Evolutionary conservation across 1,140 invertebrate species (phyloP).

Genomic region (Lepidostoma basale): DNA sequence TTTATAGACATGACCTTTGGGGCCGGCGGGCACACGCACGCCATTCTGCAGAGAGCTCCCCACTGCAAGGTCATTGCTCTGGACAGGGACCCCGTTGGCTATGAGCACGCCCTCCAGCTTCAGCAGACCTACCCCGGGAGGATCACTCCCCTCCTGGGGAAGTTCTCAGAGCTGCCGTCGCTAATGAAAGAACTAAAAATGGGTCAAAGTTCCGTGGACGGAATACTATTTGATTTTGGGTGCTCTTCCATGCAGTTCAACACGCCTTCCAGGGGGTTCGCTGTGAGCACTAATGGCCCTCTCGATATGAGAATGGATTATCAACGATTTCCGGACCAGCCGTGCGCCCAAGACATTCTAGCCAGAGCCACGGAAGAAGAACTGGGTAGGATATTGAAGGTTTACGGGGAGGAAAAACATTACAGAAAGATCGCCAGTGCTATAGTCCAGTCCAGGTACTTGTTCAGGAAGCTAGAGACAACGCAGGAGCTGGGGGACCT

Average conservation of each 20-base stretch:
- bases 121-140: conserved; percentile 69
- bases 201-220: conserved; percentile 74
- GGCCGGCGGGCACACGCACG: conserved; percentile 83
- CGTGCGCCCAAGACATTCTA: conserved; percentile 87
- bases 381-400: conserved; percentile 81
- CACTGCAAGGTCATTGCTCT: conserved; percentile 78
- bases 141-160: conserved; percentile 80
- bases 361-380: conserved; percentile 78
- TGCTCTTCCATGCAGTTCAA: conserved; percentile 96
- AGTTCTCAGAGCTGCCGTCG: conserved; percentile 83
- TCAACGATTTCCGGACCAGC: conserved; percentile 67
- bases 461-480: conserved; percentile 79
- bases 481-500: conserved; percentile 85
- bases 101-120: conserved; percentile 69
- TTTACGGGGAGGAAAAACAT: conserved; percentile 90
- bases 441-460: conserved; percentile 85
- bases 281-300: conserved; percentile 80
- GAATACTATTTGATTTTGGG: conserved; percentile 92
- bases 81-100: conserved; percentile 85
- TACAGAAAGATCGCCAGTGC: conserved; percentile 86
- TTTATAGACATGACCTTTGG: conserved; percentile 94
- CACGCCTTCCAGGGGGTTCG: conserved; percentile 80
- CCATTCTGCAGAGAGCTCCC: conserved; percentile 64
- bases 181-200: conserved; percentile 69
- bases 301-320: conserved; percentile 97